Percentiles rank a stretch among this genome's conserved stretches.
phyloP scores from a whole-genome alignment of 2,113 vertebrate species.

The Protomyctophum bolini region DNA sequence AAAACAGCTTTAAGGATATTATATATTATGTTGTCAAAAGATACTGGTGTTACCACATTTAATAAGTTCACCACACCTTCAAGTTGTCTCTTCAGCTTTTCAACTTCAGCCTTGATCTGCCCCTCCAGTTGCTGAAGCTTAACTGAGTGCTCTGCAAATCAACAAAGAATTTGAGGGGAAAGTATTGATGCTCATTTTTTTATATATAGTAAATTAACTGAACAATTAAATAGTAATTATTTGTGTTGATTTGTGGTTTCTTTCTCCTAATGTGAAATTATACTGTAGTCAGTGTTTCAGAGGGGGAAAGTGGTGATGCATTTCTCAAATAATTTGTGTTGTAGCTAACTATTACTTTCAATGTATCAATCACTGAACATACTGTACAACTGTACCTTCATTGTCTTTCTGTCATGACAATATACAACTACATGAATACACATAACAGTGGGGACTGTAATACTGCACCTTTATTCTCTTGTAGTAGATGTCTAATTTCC shows the following conservation, averaged over 20 bases:
- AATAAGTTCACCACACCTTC: constrained; percentile 4
- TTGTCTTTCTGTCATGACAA: constrained; percentile 1
- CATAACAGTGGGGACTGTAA: neutral
- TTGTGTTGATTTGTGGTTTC: too few species aligned
- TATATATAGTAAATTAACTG: too few species aligned
- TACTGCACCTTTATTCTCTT: constrained; percentile 41
- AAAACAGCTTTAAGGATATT: neutral
- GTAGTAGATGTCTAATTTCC: constrained; percentile 41
- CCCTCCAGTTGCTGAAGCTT: too few species aligned
- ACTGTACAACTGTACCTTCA: neutral
- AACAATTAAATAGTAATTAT: too few species aligned
- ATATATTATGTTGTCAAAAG: neutral
- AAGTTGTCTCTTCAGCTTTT: constrained; percentile 17
- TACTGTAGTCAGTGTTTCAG: too few species aligned
- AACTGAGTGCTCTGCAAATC: too few species aligned
- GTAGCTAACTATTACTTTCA: neutral
- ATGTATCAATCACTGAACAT: neutral
- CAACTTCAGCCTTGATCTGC: constrained; percentile 18
- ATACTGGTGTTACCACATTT: neutral
- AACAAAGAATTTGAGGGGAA: too few species aligned
- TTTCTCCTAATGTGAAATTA: too few species aligned
- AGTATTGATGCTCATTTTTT: too few species aligned
- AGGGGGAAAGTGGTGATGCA: too few species aligned
- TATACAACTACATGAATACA: too few species aligned
- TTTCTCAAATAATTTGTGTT: neutral